These are phyloP conservation scores for Dasyprocta punctata DNA, from an alignment of 2,113 vertebrate species.

Conservation along the genomic window DNA sequence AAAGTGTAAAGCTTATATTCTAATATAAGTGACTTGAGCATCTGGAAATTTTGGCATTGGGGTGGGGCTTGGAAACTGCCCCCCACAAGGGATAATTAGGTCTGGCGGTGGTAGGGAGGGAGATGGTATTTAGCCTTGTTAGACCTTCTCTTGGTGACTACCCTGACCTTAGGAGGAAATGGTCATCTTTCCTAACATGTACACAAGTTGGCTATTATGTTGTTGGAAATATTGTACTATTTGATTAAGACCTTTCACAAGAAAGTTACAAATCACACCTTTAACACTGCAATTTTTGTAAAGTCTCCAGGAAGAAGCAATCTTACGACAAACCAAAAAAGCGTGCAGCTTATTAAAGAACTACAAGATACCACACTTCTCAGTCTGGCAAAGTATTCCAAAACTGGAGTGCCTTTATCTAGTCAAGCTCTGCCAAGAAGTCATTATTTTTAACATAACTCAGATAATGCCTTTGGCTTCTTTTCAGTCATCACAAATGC, in stretches of 20 bases:
- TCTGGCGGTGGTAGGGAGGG: neutral
- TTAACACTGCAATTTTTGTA: neutral
- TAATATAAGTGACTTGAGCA: neutral
- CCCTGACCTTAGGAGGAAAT: neutral
- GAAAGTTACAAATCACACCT: neutral
- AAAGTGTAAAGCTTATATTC: neutral
- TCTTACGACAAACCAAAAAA: neutral
- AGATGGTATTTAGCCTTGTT: neutral
- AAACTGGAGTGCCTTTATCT: neutral
- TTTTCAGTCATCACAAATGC: slow-evolving; percentile 32
- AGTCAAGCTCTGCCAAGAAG: slow-evolving; percentile 21
- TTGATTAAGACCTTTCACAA: neutral
- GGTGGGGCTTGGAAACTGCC: neutral
- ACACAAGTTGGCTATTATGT: neutral
- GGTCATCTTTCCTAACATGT: neutral
- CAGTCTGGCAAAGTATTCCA: neutral
- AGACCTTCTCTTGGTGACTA: neutral
- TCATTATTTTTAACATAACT: slow-evolving; percentile 51
- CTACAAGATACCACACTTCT: neutral
- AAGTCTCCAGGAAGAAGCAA: neutral
- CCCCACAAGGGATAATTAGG: neutral
- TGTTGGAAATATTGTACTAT: neutral
- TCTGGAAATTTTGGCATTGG: neutral
- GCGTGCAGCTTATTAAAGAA: neutral
- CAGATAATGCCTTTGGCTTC: slow-evolving; percentile 62